phyloP scores from a whole-genome alignment of 35 echinoderm and acorn worm genomes.

The Heliocidaris erythrogramma region DNA sequence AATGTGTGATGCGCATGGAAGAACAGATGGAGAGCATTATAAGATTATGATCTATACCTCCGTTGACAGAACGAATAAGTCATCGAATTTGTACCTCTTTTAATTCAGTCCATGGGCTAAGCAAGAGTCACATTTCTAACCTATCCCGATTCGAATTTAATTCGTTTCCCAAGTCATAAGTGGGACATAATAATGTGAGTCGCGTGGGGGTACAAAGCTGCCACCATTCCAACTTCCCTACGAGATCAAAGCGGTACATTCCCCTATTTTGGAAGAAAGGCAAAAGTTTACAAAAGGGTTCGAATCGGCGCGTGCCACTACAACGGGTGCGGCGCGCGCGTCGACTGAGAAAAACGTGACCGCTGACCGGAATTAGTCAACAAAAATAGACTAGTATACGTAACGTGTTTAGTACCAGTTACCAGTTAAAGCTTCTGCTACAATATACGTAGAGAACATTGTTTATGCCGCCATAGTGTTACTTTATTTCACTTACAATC shows the following conservation, averaged over 20 bases:
- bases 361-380: neutral
- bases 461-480: too few species aligned
- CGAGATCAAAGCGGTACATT: neutral
- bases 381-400: neutral
- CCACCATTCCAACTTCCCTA: neutral
- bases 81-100: neutral
- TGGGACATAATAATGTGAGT: constrained; percentile 9
- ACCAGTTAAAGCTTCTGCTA: neutral
- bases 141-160: neutral
- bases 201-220: neutral
- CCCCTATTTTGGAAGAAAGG: neutral
- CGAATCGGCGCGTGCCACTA: neutral
- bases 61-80: neutral
- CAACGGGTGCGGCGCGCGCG: neutral
- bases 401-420: neutral
- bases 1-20: neutral
- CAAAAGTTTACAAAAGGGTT: neutral
- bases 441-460: too few species aligned
- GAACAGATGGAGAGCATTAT: neutral
- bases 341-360: neutral
- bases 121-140: neutral
- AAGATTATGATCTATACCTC: constrained; percentile 11
- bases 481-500: too few species aligned
- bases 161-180: neutral
- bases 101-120: neutral